Conservation (phyloP, 2,113 vertebrate species). For the Campylorhamphus procurvoides region DNA sequence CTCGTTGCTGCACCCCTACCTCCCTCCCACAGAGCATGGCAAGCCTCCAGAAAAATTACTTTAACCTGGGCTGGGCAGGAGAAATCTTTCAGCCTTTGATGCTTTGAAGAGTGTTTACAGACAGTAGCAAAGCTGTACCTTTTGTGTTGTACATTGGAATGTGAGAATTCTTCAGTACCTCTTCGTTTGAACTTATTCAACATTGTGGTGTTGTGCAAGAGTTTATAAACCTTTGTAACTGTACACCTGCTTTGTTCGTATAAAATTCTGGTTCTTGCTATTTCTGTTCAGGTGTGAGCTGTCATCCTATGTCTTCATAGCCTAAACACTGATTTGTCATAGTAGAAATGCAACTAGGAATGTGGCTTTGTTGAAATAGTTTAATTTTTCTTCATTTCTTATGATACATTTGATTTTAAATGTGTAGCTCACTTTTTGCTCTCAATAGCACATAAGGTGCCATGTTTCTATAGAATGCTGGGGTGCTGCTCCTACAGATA, state of each 20-base stretch:
- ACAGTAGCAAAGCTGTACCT: neutral
- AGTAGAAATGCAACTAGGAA: neutral
- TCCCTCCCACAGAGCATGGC: conserved; percentile 8
- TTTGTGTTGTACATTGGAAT: conserved; percentile 3
- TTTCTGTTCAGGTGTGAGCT: neutral
- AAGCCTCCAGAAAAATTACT: conserved; percentile 33
- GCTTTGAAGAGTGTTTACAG: conserved; percentile 37
- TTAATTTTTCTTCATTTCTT: neutral
- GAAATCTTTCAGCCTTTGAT: neutral
- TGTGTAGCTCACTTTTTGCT: neutral
- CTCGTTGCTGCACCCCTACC: neutral
- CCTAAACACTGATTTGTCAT: neutral
- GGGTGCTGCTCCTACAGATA: neutral
- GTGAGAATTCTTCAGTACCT: neutral
- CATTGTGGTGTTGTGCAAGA: neutral
- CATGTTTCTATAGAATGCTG: neutral
- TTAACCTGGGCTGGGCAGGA: conserved; percentile 4
- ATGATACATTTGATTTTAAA: neutral
- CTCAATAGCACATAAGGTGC: neutral
- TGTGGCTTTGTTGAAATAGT: neutral
- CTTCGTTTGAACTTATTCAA: neutral
- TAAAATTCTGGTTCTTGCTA: neutral
- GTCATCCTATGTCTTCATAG: neutral
- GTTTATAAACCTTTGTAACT: neutral
- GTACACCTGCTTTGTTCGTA: neutral